phyloP scores from a whole-genome alignment of 1,140 invertebrate genomes.

The Drosophila miranda region DNA sequence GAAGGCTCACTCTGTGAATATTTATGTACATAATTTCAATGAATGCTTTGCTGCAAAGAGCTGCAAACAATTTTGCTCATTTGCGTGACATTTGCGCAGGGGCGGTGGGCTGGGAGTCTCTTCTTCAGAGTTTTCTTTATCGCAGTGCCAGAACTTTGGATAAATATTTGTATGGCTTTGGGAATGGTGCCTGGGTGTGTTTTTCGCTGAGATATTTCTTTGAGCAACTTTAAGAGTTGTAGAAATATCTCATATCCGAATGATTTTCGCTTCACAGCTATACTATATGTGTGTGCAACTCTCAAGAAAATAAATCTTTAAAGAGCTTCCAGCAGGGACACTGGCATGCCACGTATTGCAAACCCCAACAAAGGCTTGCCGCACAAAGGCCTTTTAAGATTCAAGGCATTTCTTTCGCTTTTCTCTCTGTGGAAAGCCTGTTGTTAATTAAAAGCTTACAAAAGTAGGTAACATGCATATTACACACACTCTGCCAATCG shows the following conservation, averaged over 20 bases:
- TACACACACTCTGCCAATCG: conserved; percentile 35
- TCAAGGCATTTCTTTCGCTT: conserved; percentile 54
- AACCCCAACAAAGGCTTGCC: conserved; percentile 30
- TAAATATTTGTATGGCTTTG: conserved; percentile 41
- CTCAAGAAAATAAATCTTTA: conserved; percentile 24
- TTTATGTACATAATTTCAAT: conserved; percentile 68
- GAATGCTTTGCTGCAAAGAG: conserved; percentile 38
- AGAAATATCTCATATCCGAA: not conserved
- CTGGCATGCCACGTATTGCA: not conserved
- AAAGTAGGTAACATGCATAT: conserved; percentile 77
- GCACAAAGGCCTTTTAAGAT: conserved; percentile 43
- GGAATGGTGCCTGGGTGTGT: conserved; percentile 34
- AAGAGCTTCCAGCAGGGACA: conserved; percentile 22
- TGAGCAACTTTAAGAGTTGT: conserved; percentile 19
- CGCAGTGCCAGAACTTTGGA: conserved; percentile 11
- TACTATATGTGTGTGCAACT: too few species aligned
- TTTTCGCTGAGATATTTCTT: conserved; percentile 25
- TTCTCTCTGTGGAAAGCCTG: conserved; percentile 36
- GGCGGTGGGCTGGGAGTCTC: conserved; percentile 23
- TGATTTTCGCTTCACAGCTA: conserved; percentile 8
- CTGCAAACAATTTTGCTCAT: conserved; percentile 54
- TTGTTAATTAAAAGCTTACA: conserved; percentile 78
- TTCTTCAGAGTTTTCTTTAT: conserved; percentile 26
- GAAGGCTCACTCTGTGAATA: conserved; percentile 37
- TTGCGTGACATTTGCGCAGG: conserved; percentile 54